phyloP scores from a whole-genome alignment of 2,113 vertebrate genomes.

The Brienomyrus brachyistius region DNA sequence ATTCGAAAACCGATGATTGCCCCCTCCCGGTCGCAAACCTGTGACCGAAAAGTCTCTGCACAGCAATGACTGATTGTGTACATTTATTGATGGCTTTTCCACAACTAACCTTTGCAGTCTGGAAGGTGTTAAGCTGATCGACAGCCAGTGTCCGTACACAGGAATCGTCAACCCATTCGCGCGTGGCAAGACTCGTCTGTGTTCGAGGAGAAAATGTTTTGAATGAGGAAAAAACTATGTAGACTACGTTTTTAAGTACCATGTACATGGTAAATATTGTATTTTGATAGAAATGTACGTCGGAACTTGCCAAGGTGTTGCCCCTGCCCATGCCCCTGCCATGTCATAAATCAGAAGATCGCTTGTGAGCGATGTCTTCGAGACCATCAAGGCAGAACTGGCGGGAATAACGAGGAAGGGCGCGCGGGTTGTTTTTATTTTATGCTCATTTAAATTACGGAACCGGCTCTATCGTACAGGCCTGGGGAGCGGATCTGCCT shows the following conservation, averaged over 20 bases:
- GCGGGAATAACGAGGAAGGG: neutral
- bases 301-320: neutral
- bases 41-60: neutral
- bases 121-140: neutral
- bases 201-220: neutral
- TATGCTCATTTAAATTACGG: neutral
- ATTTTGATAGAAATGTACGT: neutral
- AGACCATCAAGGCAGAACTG: neutral
- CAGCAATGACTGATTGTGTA: neutral
- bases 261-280: neutral
- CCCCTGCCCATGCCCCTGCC: neutral
- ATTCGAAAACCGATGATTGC: neutral
- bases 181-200: too few species aligned
- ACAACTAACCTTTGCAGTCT: neutral
- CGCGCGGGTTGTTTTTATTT: neutral
- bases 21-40: too few species aligned
- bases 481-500: neutral
- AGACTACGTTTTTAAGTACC: neutral
- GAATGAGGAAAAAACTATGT: neutral
- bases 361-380: neutral
- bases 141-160: neutral
- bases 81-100: neutral
- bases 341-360: neutral
- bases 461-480: too few species aligned
- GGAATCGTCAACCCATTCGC: neutral